phyloP scores from a whole-genome alignment of 2,113 vertebrate genomes.

The Neodon shergylaensis region DNA sequence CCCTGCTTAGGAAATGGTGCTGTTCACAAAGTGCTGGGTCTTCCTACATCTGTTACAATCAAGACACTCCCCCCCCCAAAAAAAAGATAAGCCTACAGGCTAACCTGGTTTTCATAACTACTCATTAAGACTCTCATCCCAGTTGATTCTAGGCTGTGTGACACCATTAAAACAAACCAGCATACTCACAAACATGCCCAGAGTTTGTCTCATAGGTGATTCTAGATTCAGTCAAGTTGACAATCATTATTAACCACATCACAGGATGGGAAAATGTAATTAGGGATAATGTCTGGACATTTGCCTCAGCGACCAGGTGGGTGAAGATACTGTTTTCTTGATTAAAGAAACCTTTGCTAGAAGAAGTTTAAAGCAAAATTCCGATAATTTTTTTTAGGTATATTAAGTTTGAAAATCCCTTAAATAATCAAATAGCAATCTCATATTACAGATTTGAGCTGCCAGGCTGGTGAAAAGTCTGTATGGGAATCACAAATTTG shows the following conservation, averaged over 20 bases:
- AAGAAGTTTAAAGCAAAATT: not conserved
- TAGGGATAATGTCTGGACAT: not conserved
- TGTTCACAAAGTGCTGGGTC: not conserved
- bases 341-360: not conserved
- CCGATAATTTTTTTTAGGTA: not conserved
- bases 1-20: not conserved
- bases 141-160: not conserved
- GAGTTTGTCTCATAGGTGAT: not conserved
- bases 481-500: constrained; percentile 12
- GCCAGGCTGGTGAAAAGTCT: not conserved
- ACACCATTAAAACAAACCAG: not conserved
- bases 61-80: not conserved
- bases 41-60: not conserved
- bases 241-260: not conserved
- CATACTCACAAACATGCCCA: not conserved
- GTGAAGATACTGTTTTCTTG: not conserved
- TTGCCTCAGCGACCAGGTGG: not conserved
- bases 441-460: not conserved
- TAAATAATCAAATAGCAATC: constrained; percentile 27
- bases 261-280: not conserved
- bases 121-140: not conserved
- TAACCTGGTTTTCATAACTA: not conserved
- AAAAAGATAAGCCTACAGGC: not conserved
- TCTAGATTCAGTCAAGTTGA: not conserved
- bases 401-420: not conserved